Conservation (phyloP, 1,140 invertebrate species). For the Monomorium pharaonis region DNA sequence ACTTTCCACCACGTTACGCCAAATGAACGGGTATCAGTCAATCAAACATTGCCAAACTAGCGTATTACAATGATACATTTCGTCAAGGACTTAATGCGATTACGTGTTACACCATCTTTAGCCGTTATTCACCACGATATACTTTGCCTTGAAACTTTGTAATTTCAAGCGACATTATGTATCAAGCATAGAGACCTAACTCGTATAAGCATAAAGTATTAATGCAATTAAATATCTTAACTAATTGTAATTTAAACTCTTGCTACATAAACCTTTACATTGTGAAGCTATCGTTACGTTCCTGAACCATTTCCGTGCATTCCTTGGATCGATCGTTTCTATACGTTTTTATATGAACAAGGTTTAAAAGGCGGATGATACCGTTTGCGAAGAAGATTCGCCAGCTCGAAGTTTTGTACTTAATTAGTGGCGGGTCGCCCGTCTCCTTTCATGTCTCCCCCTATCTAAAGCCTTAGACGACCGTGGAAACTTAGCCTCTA, state of each 20-base stretch:
- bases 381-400: constrained; percentile 60
- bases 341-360: constrained; percentile 4
- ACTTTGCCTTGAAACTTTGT: neutral
- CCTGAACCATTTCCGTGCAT: neutral
- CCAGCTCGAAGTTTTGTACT: constrained; percentile 68
- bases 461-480: constrained; percentile 52
- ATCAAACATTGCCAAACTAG: constrained; percentile 24
- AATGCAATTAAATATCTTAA: neutral
- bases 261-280: neutral
- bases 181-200: neutral
- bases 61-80: constrained; percentile 26
- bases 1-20: constrained; percentile 25
- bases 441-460: constrained; percentile 57
- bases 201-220: neutral
- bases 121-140: too few relatives aligned
- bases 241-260: neutral
- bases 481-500: constrained; percentile 62
- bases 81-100: constrained; percentile 16
- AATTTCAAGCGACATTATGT: neutral
- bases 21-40: constrained; percentile 55
- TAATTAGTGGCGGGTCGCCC: constrained; percentile 63
- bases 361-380: constrained; percentile 13
- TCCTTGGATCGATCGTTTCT: neutral
- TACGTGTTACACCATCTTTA: neutral
- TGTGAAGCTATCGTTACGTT: neutral